Conservation (phyloP, 2,888 invertebrate genomes). For the Colletes collaris region DNA sequence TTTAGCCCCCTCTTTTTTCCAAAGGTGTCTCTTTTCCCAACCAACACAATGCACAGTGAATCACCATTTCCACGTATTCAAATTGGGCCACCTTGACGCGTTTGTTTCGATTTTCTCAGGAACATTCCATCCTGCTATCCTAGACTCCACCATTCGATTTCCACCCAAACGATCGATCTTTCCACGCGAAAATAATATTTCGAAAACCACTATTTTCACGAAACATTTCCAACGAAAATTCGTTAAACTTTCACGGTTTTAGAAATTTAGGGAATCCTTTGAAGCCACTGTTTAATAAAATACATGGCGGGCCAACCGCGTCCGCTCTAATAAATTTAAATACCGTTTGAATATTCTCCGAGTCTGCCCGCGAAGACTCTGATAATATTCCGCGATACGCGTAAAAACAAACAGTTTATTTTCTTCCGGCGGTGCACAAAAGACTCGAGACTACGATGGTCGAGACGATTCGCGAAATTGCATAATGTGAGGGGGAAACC, state of each 20-base stretch:
- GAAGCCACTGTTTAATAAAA: conserved; percentile 10
- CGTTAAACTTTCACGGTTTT: conserved; percentile 8
- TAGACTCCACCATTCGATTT: too few relatives aligned
- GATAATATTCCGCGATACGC: neutral
- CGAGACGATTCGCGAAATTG: conserved; percentile 28
- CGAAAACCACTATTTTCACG: too few relatives aligned
- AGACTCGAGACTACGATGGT: conserved; percentile 2
- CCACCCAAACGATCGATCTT: too few relatives aligned
- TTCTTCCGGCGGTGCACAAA: neutral
- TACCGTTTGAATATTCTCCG: neutral
- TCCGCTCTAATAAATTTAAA: conserved; percentile 11
- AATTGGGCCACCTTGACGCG: conserved; percentile 55
- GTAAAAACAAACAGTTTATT: neutral
- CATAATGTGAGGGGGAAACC: conserved; percentile 17
- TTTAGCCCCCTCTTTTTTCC: neutral
- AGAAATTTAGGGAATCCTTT: neutral
- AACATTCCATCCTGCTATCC: neutral
- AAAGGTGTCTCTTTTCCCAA: conserved; percentile 8
- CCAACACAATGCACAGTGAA: conserved; percentile 47
- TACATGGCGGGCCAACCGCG: conserved; percentile 3
- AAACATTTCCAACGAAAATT: neutral
- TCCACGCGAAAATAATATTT: too few relatives aligned
- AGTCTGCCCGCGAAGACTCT: neutral
- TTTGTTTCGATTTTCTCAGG: conserved; percentile 44
- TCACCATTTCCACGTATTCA: conserved; percentile 48